Evolutionary conservation across 2,888 invertebrate genomes (phyloP).

Genomic region (Myathropa florea): DNA sequence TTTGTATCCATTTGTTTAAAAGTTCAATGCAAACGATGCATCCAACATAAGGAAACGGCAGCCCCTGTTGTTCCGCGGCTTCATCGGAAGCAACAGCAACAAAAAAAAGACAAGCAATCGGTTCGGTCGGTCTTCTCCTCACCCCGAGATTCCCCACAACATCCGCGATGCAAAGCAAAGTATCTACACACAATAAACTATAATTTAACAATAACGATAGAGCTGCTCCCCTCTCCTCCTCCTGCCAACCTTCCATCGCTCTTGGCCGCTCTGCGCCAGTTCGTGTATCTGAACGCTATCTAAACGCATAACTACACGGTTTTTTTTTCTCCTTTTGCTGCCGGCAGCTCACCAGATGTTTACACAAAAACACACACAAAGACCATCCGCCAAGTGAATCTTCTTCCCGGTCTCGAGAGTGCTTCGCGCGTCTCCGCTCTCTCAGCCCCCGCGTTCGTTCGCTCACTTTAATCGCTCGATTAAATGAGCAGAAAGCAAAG

Average conservation of each 20-base stretch:
- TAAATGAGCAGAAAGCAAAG: slow-evolving; percentile 63
- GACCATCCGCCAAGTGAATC: slow-evolving; percentile 35
- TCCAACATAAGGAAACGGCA: background rate
- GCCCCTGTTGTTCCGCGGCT: background rate
- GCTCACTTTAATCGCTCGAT: slow-evolving; percentile 58
- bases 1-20: slow-evolving; percentile 7
- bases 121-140: background rate
- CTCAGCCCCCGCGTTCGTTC: slow-evolving; percentile 20
- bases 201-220: slow-evolving; percentile 59
- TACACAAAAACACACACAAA: background rate
- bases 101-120: slow-evolving; percentile 5
- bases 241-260: background rate
- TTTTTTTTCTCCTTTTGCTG: background rate
- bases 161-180: background rate
- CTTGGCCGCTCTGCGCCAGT: slow-evolving; percentile 14
- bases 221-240: background rate
- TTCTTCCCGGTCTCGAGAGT: slow-evolving; percentile 58
- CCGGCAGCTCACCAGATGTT: background rate
- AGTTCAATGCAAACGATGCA: slow-evolving; percentile 3
- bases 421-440: slow-evolving; percentile 3
- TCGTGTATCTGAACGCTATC: slow-evolving; percentile 11
- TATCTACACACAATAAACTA: slow-evolving; percentile 54
- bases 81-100: background rate
- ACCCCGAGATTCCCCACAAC: background rate
- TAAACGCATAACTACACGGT: background rate